Conservation (phyloP, 2,888 invertebrate species). For the Elegia similella region DNA sequence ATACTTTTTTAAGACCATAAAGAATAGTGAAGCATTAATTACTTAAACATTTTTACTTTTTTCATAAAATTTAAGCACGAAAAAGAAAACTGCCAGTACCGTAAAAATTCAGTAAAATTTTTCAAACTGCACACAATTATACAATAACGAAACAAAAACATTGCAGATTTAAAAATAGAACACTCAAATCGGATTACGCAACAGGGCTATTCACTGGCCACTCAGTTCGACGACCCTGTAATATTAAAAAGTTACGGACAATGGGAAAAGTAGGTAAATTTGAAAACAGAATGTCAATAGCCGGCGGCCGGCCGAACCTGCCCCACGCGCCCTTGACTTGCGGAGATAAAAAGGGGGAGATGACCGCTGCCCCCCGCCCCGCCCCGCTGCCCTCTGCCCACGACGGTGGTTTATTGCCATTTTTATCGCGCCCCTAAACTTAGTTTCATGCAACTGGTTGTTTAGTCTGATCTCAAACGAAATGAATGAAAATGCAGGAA, state of each 20-base stretch:
- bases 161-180: slow-evolving; percentile 41
- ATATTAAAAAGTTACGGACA: slow-evolving; percentile 79
- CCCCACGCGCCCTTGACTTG: slow-evolving; percentile 81
- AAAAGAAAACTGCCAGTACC: neutral
- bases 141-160: slow-evolving; percentile 30
- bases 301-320: slow-evolving; percentile 78
- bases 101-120: too few species aligned
- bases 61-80: neutral
- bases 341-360: slow-evolving; percentile 76
- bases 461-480: slow-evolving; percentile 18
- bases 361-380: slow-evolving; percentile 57
- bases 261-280: slow-evolving; percentile 79
- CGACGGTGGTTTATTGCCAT: slow-evolving; percentile 60
- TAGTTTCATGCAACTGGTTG: slow-evolving; percentile 56
- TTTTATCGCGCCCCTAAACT: slow-evolving; percentile 61
- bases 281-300: slow-evolving; percentile 81
- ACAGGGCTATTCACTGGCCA: slow-evolving; percentile 58
- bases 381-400: slow-evolving; percentile 50
- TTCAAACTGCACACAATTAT: slow-evolving; percentile 1
- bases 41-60: too few species aligned
- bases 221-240: slow-evolving; percentile 67
- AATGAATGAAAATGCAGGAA: too few species aligned
- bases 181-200: slow-evolving; percentile 45
- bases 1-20: too few species aligned
- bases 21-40: too few species aligned